These are phyloP conservation scores for Falco peregrinus DNA, from an alignment of 2,797 vertebrate species.

Conservation along the genomic window DNA sequence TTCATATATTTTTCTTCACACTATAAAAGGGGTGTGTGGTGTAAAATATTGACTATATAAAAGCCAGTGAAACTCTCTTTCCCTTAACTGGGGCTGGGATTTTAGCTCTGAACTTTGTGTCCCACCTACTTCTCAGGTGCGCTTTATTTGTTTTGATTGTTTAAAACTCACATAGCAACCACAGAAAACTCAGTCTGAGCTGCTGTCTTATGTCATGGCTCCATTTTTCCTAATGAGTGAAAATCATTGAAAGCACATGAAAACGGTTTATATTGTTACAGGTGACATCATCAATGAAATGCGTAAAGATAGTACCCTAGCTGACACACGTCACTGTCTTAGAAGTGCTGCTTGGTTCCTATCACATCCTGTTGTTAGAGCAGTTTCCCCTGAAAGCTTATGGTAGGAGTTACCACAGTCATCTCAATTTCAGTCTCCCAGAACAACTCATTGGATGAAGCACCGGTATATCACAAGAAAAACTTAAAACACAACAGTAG, in stretches of 20 bases:
- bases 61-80: background rate
- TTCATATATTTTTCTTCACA: background rate
- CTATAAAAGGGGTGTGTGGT: background rate
- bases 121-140: background rate
- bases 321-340: rapidly evolving
- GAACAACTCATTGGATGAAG: background rate
- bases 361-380: background rate
- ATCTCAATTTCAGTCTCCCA: background rate
- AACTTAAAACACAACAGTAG: background rate
- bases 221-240: background rate
- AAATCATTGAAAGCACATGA: background rate
- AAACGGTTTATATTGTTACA: background rate
- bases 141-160: background rate
- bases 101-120: background rate
- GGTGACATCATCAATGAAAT: background rate
- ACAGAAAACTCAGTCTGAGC: background rate
- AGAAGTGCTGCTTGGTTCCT: background rate
- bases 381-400: background rate
- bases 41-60: background rate
- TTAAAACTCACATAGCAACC: background rate
- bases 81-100: background rate
- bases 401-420: background rate
- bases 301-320: background rate
- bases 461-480: background rate
- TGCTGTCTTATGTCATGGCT: background rate